These are phyloP conservation scores for Drosophila nr. perissopoda DNA, from an alignment of 2,888 invertebrate species.

Conservation along the genomic window DNA sequence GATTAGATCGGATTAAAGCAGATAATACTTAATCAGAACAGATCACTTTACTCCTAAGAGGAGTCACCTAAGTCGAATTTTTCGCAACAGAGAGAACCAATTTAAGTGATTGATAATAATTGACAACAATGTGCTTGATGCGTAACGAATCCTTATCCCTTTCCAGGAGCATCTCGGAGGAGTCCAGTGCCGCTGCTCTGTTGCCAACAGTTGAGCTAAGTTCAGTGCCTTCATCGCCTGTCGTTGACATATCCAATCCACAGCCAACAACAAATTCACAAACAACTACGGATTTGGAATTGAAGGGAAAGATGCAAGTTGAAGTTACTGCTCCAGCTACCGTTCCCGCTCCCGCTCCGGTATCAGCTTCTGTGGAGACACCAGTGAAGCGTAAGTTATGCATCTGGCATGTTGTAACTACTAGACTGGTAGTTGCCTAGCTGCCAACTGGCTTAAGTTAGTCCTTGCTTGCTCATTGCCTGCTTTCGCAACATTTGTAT, in stretches of 20 bases:
- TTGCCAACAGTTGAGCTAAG: conserved; percentile 71
- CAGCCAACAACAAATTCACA: conserved; percentile 57
- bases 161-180: conserved; percentile 80
- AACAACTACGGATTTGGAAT: conserved; percentile 53
- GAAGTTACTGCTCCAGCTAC: conserved; percentile 2
- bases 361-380: conserved; percentile 16
- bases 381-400: conserved; percentile 68
- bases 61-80: not conserved
- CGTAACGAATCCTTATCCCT: not conserved
- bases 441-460: conserved; percentile 47
- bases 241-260: conserved; percentile 47
- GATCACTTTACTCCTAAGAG: not conserved
- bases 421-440: conserved; percentile 31
- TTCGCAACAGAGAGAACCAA: not conserved
- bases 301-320: conserved; percentile 46
- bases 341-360: conserved; percentile 1
- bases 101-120: not conserved
- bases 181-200: conserved; percentile 62
- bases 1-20: not conserved
- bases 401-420: conserved; percentile 57
- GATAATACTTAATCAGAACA: not conserved
- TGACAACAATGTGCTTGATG: conserved; percentile 13
- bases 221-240: conserved; percentile 57
- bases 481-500: conserved; percentile 49
- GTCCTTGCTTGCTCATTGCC: conserved; percentile 24